Base-by-base conservation (phyloP, 2,888 invertebrate genomes). In the Girardia tigrina region DNA sequence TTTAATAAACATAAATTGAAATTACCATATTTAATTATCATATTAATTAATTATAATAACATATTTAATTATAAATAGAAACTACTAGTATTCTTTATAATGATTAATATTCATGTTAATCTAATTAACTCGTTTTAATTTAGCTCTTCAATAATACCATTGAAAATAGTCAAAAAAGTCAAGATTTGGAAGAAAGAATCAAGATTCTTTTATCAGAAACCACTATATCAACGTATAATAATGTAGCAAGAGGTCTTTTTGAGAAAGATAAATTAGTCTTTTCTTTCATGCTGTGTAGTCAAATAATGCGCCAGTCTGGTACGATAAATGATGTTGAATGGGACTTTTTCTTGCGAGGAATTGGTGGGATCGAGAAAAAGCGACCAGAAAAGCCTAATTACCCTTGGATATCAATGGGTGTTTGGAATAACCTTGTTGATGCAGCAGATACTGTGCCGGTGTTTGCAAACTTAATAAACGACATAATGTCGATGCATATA, bases 331-430 rank as follows among this genome's bases (percentile, higher is more conserved):
- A 86, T 0, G 83, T 85, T 0, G 89, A 91, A 80, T 91, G 90
- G 88, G 89, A 88, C 82, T 92, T 89, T 81, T 86, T 93, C 75
- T 85, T 92, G 0, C 87, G 91, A 42, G 92, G 91, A 0, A 89
- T 82, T 0, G 80, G 82, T 14, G 81, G 81, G 27, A 79, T 80
- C 78, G 81, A 81, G 70, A 79, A 80, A 70, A 79, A 82, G 76
- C 79, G 82, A 20, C 82, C 83, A 1, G 77, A 80, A 0, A 82
- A 82, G 77, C 90, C 91, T 0, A 82, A 86, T 72, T 29, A 87
- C 76, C 86, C 88, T 26, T 84, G 86, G 70, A 80, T 92, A 71
- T 87, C 87, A 0, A 89, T 89, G 28, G 88, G 89, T 16, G 89
- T 88, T 85, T 92, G 92, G 92, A 84, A 88, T 8, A 84, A 87